A percentile compares a stretch with the other conserved stretches of the same genome.
Evolutionary conservation across 2,797 vertebrate species (phyloP).

Genomic region (Sparus aurata): DNA sequence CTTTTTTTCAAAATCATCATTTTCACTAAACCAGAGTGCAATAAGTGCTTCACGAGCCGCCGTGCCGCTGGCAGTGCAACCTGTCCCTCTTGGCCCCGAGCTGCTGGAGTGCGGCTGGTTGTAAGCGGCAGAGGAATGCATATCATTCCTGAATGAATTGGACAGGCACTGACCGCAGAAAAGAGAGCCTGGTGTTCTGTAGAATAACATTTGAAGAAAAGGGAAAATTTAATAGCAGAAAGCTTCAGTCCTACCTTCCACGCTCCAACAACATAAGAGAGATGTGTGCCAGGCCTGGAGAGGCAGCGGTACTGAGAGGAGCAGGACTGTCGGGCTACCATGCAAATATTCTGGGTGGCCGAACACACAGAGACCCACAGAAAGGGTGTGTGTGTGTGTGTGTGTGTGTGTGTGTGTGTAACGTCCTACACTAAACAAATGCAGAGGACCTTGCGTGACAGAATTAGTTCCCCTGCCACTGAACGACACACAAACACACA

Average conservation of each 20-base stretch:
- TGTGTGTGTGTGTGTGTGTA: slow-evolving; percentile 26
- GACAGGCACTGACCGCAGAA: slow-evolving; percentile 66
- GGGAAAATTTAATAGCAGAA: slow-evolving; percentile 57
- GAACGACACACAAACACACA: slow-evolving; percentile 17
- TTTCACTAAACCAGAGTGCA: slow-evolving; percentile 57
- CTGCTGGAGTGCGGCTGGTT: slow-evolving; percentile 51
- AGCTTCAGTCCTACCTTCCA: slow-evolving; percentile 34
- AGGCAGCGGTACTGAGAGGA: slow-evolving; percentile 30
- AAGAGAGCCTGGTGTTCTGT: slow-evolving; percentile 64
- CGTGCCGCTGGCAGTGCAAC: slow-evolving; percentile 56
- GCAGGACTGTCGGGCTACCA: slow-evolving; percentile 16
- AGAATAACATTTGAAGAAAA: slow-evolving; percentile 69
- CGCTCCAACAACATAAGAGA: slow-evolving; percentile 18
- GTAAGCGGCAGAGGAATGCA: slow-evolving; percentile 65
- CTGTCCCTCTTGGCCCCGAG: slow-evolving; percentile 60
- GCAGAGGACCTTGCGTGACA: slow-evolving; percentile 23
- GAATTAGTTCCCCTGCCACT: slow-evolving; percentile 20
- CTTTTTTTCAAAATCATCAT: slow-evolving; percentile 35
- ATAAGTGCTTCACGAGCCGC: slow-evolving; percentile 57
- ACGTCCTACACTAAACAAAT: slow-evolving; percentile 24
- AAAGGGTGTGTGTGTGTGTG: slow-evolving; percentile 10
- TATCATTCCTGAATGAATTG: slow-evolving; percentile 73
- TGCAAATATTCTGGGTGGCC: slow-evolving; percentile 59
- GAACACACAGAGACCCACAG: slow-evolving; percentile 10
- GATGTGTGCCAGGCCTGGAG: slow-evolving; percentile 25